Conservation (phyloP, 2,888 invertebrate genomes). For the Empis stercorea region DNA sequence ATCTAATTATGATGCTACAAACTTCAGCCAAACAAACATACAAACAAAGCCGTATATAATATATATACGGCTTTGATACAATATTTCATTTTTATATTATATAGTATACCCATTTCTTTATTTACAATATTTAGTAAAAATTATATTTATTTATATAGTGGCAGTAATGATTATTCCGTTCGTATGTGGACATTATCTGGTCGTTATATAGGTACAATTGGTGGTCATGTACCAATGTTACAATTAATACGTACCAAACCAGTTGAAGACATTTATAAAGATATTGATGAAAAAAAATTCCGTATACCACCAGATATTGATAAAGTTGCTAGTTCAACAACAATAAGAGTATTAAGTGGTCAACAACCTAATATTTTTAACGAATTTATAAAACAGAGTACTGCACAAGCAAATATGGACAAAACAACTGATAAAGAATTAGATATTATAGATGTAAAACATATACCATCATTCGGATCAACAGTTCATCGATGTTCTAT, state of each 20-base stretch:
- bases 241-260: conserved; percentile 34
- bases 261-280: conserved; percentile 46
- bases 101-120: too few relatives aligned
- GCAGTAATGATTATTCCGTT: conserved; percentile 57
- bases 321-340: conserved; percentile 61
- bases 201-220: conserved; percentile 58
- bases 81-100: too few relatives aligned
- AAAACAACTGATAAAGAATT: background rate
- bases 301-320: conserved; percentile 60
- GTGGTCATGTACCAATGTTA: conserved; percentile 51
- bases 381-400: background rate
- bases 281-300: too few relatives aligned
- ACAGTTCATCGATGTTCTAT: conserved; percentile 21
- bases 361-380: conserved; percentile 8
- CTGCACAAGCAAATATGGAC: too few relatives aligned
- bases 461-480: too few relatives aligned
- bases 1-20: too few relatives aligned
- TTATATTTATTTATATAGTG: conserved; percentile 30
- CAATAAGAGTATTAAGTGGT: conserved; percentile 48
- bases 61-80: too few relatives aligned
- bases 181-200: conserved; percentile 65
- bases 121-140: too few relatives aligned
- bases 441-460: background rate
- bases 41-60: too few relatives aligned
- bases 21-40: too few relatives aligned